phyloP scores from a whole-genome alignment of 2,888 invertebrate species.

The Acrobasis consociella region DNA sequence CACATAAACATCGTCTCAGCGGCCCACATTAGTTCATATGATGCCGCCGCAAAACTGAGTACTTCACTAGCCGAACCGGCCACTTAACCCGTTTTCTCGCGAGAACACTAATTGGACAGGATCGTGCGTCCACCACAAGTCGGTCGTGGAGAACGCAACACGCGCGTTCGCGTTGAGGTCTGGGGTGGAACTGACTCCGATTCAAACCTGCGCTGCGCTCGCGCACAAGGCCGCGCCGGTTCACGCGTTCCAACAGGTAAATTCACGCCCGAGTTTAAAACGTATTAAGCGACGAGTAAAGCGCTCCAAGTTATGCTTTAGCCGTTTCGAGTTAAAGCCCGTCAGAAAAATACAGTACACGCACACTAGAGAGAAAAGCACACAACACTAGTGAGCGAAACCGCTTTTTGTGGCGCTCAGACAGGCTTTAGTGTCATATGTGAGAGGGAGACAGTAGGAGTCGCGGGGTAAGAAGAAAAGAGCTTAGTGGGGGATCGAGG shows the following conservation, averaged over 20 bases:
- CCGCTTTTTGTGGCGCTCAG: slow-evolving; percentile 77
- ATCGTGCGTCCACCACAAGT: slow-evolving; percentile 66
- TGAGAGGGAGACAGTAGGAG: slow-evolving; percentile 66
- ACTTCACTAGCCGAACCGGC: slow-evolving; percentile 73
- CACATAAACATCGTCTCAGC: slow-evolving; percentile 61
- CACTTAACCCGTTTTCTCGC: slow-evolving; percentile 80
- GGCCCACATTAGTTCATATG: slow-evolving; percentile 64
- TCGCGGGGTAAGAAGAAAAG: slow-evolving; percentile 65
- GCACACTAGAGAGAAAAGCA: slow-evolving; percentile 58
- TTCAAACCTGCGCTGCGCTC: slow-evolving; percentile 80
- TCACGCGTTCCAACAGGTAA: slow-evolving; percentile 85
- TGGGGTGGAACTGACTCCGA: slow-evolving; percentile 78
- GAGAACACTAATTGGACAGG: slow-evolving; percentile 79
- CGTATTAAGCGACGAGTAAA: slow-evolving; percentile 61
- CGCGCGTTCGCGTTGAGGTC: slow-evolving; percentile 73
- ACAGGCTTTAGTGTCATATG: slow-evolving; percentile 64
- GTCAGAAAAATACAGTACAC: slow-evolving; percentile 76
- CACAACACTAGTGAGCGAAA: slow-evolving; percentile 66
- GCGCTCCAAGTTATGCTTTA: slow-evolving; percentile 58
- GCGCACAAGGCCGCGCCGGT: slow-evolving; percentile 84
- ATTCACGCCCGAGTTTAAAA: slow-evolving; percentile 60
- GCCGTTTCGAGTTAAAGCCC: slow-evolving; percentile 58
- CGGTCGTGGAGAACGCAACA: slow-evolving; percentile 58
- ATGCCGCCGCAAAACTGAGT: slow-evolving; percentile 55
- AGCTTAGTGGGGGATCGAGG: slow-evolving; percentile 70